Percentiles rank a stretch among this genome's conserved stretches.
These are phyloP conservation scores for Trissolcus basalis DNA, from an alignment of 1,140 invertebrate genomes.

Conservation along the genomic window DNA sequence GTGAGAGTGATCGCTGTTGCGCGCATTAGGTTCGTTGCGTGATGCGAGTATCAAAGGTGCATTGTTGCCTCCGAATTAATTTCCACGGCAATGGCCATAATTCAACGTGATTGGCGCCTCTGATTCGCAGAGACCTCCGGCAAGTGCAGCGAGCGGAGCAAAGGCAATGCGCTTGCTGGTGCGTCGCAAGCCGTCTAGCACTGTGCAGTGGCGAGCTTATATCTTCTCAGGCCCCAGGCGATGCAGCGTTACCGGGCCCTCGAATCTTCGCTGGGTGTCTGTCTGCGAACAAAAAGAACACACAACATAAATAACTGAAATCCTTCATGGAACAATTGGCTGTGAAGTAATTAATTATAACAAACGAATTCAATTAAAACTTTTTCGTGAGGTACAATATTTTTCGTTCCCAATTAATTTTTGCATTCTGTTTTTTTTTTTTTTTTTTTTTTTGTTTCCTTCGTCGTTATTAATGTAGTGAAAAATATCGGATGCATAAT, in stretches of 20 bases:
- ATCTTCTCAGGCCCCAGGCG: constrained; percentile 23
- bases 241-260: constrained; percentile 8
- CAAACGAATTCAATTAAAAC: neutral
- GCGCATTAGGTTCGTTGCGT: constrained; percentile 50
- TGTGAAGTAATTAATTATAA: constrained; percentile 6
- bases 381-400: too few species aligned
- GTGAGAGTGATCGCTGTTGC: constrained; percentile 53
- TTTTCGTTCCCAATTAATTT: too few species aligned
- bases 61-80: constrained; percentile 58
- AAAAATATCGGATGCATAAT: constrained; percentile 5
- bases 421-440: neutral
- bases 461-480: neutral
- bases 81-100: constrained; percentile 54
- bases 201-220: constrained; percentile 36
- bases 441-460: too few species aligned
- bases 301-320: neutral
- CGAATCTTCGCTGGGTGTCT: constrained; percentile 11
- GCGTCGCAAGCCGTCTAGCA: constrained; percentile 35
- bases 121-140: constrained; percentile 50
- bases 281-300: neutral
- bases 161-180: constrained; percentile 31
- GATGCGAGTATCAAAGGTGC: constrained; percentile 55
- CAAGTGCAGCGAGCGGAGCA: constrained; percentile 45
- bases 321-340: constrained; percentile 9
- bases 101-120: constrained; percentile 58